Percentiles rank a stretch among this genome's conserved stretches.
phyloP scores from a whole-genome alignment of 1,140 invertebrate genomes.

The Eurosta solidaginis region DNA sequence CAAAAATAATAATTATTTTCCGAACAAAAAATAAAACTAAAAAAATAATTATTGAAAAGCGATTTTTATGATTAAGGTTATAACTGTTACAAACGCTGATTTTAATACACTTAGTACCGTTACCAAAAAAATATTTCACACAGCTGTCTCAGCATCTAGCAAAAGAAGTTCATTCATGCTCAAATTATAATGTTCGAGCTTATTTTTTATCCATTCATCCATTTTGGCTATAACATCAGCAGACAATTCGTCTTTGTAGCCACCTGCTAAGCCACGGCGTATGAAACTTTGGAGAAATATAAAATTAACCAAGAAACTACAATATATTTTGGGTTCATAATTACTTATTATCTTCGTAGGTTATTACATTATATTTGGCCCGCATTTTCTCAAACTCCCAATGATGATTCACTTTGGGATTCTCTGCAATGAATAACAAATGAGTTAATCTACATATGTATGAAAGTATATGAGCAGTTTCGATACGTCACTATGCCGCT shows the following conservation, averaged over 20 bases:
- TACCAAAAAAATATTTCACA: too few species aligned
- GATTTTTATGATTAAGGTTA: too few species aligned
- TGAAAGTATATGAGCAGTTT: too few species aligned
- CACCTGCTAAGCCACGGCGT: slow-evolving; percentile 42
- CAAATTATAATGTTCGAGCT: slow-evolving; percentile 27
- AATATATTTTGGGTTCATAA: not conserved
- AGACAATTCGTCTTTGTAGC: slow-evolving; percentile 44
- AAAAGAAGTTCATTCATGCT: slow-evolving; percentile 41
- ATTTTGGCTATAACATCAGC: slow-evolving; percentile 37
- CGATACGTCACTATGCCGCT: too few species aligned
- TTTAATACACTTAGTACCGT: too few species aligned
- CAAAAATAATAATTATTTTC: too few species aligned
- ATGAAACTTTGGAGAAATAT: slow-evolving; percentile 38
- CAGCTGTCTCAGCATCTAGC: not conserved
- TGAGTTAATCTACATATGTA: not conserved
- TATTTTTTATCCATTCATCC: slow-evolving; percentile 27
- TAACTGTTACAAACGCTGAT: too few species aligned
- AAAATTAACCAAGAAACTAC: not conserved
- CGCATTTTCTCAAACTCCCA: slow-evolving; percentile 32
- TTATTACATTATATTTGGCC: not conserved
- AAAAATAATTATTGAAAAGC: too few species aligned
- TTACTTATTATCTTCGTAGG: slow-evolving; percentile 16
- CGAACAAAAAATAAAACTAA: too few species aligned
- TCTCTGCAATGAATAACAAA: not conserved
- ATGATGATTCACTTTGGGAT: slow-evolving; percentile 29